Conservation (phyloP, 2,888 invertebrate species). For the Phoenoteleia sp. region DNA sequence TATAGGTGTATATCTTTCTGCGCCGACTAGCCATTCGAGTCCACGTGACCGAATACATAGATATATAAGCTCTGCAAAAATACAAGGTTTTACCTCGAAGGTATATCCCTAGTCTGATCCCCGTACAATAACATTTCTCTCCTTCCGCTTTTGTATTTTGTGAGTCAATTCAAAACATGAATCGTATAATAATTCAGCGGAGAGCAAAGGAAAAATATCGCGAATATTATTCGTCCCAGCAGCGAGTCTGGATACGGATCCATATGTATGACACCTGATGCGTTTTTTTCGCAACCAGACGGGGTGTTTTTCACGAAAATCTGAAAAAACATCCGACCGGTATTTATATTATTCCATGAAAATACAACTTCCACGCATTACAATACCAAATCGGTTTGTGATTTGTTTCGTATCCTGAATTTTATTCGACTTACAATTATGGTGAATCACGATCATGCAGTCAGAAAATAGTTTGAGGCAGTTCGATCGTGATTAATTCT, state of each 20-base stretch:
- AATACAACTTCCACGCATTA: conserved; percentile 35
- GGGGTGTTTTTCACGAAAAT: conserved; percentile 61
- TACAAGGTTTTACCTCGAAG: conserved; percentile 81
- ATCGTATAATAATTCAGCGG: conserved; percentile 86
- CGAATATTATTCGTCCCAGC: conserved; percentile 83
- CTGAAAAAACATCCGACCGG: conserved; percentile 49
- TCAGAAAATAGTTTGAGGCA: too few relatives aligned
- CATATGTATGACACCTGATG: conserved; percentile 76
- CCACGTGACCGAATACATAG: conserved; percentile 72
- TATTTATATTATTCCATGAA: conserved; percentile 59
- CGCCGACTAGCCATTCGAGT: conserved; percentile 71
- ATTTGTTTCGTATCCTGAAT: conserved; percentile 25
- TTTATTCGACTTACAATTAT: not conserved
- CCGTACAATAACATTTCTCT: conserved; percentile 85
- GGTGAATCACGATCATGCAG: not conserved
- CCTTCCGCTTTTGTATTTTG: conserved; percentile 86
- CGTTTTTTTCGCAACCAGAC: conserved; percentile 74
- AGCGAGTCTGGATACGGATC: conserved; percentile 76
- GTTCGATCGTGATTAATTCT: too few relatives aligned
- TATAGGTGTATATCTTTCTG: conserved; percentile 74
- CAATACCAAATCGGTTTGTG: conserved; percentile 28
- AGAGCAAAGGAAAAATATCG: conserved; percentile 84
- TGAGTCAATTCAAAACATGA: conserved; percentile 86
- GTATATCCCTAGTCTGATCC: conserved; percentile 78
- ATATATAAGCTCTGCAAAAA: conserved; percentile 79